phyloP scores from a whole-genome alignment of 2,888 invertebrate genomes.

The Ophion costatus region DNA sequence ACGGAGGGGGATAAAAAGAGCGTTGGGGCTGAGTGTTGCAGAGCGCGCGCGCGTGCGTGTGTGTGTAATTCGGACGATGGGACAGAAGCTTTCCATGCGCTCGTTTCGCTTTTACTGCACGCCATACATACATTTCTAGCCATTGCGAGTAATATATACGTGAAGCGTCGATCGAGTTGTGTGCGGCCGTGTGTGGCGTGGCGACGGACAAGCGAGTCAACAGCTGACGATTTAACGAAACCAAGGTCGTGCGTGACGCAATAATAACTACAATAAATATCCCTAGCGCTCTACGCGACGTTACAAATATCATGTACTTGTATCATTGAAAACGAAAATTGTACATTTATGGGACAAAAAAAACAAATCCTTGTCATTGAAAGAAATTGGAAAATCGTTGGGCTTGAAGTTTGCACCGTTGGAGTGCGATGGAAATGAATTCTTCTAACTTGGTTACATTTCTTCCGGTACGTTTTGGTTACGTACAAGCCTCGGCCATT shows the following conservation, averaged over 20 bases:
- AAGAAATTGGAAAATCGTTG: no score
- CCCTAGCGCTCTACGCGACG: background rate
- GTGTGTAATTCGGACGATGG: background rate
- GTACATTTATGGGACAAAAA: no score
- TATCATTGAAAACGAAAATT: no score
- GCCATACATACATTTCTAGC: constrained; percentile 27
- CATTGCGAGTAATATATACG: background rate
- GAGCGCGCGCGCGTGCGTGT: background rate
- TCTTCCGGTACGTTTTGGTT: no score
- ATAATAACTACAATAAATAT: constrained; percentile 21
- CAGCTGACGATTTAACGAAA: constrained; percentile 66
- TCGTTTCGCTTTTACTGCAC: constrained; percentile 36
- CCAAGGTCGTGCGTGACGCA: constrained; percentile 63
- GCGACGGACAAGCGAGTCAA: constrained; percentile 49
- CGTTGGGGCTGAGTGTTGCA: background rate
- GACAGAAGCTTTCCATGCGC: constrained; percentile 34
- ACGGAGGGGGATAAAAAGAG: background rate
- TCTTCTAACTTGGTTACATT: no score
- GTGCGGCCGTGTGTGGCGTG: constrained; percentile 18
- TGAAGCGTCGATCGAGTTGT: constrained; percentile 14
- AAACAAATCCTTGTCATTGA: no score
- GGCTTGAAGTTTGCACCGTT: no score
- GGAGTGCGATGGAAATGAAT: no score
- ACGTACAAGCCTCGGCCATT: no score
- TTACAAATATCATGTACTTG: no score